Evolutionary conservation across 2,888 invertebrate species (phyloP).

Genomic region (Saturnia japonica): DNA sequence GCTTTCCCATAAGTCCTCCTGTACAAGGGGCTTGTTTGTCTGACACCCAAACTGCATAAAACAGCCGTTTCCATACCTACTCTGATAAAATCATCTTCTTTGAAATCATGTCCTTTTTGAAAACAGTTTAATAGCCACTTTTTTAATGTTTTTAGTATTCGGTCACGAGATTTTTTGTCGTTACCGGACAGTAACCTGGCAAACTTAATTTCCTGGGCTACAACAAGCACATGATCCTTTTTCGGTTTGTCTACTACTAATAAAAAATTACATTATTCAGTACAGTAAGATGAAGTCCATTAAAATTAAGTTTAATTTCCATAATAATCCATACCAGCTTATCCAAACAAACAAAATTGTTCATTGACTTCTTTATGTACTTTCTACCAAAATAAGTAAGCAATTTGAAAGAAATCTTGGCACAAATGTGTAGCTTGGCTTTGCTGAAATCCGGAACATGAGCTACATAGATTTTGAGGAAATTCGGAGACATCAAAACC

Average conservation of each 20-base stretch:
- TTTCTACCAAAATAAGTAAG: too few relatives aligned
- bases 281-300: neutral
- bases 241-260: conserved; percentile 55
- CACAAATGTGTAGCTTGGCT: neutral
- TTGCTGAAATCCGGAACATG: neutral
- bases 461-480: too few relatives aligned
- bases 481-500: too few relatives aligned
- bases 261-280: neutral
- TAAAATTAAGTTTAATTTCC: neutral
- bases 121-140: conserved; percentile 89
- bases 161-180: conserved; percentile 88
- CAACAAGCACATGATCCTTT: conserved; percentile 75
- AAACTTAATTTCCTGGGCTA: conserved; percentile 91
- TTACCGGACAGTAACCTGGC: conserved; percentile 91
- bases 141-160: conserved; percentile 88
- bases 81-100: conserved; percentile 89
- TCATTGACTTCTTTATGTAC: neutral
- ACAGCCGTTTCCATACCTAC: conserved; percentile 98
- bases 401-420: too few relatives aligned
- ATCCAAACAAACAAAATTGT: neutral
- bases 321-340: neutral
- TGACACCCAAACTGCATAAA: conserved; percentile 99
- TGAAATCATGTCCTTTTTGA: conserved; percentile 86
- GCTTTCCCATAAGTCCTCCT: conserved; percentile 93
- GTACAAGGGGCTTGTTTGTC: conserved; percentile 95